Base-by-base conservation (phyloP, 92 coral and sea anemone genomes). In the Porites rus region DNA sequence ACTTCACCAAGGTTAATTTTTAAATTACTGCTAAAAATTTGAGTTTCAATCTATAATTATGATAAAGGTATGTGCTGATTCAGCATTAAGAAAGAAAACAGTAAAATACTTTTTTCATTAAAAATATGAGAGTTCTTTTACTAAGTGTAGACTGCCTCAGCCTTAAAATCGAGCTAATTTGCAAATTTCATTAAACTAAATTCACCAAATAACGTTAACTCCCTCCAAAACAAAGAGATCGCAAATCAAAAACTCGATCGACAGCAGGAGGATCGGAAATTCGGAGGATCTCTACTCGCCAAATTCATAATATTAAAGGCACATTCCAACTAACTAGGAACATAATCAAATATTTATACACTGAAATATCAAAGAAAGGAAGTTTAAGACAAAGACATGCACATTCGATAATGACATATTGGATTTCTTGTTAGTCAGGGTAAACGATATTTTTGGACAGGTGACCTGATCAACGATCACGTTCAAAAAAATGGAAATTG, bases 171-270 rank as follows among this genome's bases (percentile, higher is more conserved):
- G 58, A 19, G 71, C 61, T 50, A 53, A 22, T 53, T 13, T 75
- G 21, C 56, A 75, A 59, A 16, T 31, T 53, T 56, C 69, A 77
- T 59, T 77, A n/a, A 5, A 78, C 13, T 78, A 38, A 9, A 67
- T 22, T 67, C 72, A 21, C 72, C 24, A 76, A 78, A 78, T 62
- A 72, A 79, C 83, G 20, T 46, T 28, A 61, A 79, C 51, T 25
- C 7, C 38, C 51, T 25, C 7, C 16, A 46, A 65, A 59, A 78
- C 82, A 78, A 61, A 61, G 54, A n/a, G 11, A 43, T 19, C 21
- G 72, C 10, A 62, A 75, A 75, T 75, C 22, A 75, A 64, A 78
- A 64, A 62, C 38, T 78, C 43, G 7, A 78, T 64, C 38, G 64
- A 17, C 16, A 50, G 17, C 65, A 10, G 11, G 64, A 43, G 28